A percentile compares a stretch with the other conserved stretches of the same genome.
Conservation (phyloP, 2,113 vertebrate genomes). For the Oceanodroma tethys region DNA sequence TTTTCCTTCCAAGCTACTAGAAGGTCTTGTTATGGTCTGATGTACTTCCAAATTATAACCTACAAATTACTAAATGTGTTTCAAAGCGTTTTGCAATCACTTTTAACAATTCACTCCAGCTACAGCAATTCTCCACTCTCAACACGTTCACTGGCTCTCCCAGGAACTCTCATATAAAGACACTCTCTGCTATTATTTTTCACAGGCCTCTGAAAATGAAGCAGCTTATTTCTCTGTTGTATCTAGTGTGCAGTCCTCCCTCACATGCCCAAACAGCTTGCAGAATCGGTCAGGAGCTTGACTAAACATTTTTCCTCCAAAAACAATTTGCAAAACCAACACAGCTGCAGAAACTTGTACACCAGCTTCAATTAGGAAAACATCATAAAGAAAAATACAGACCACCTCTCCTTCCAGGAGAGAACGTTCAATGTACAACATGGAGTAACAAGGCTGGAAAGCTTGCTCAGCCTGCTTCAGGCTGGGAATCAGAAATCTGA, state of each 20-base stretch:
- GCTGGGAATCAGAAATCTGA: background rate
- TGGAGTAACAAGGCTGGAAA: background rate
- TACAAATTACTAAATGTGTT: background rate
- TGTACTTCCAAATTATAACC: background rate
- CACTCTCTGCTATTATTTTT: background rate
- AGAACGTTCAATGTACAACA: background rate
- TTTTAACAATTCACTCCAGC: background rate
- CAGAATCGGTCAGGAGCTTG: background rate
- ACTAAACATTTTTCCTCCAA: background rate
- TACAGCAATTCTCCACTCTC: background rate
- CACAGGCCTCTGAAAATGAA: background rate
- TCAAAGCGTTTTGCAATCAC: background rate
- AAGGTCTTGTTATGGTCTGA: background rate
- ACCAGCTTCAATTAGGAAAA: background rate
- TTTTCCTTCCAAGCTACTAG: background rate
- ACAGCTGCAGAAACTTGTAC: background rate
- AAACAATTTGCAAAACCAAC: background rate
- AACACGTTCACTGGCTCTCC: background rate
- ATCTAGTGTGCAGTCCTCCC: background rate
- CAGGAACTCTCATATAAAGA: background rate
- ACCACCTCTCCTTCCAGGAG: background rate
- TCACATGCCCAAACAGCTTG: background rate
- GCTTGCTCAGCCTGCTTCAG: background rate
- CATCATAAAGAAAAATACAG: background rate
- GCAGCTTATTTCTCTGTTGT: background rate